A percentile compares a stretch with the other conserved stretches of the same genome.
Conservation (phyloP, 2,113 vertebrate species). For the Ursus arctos region DNA sequence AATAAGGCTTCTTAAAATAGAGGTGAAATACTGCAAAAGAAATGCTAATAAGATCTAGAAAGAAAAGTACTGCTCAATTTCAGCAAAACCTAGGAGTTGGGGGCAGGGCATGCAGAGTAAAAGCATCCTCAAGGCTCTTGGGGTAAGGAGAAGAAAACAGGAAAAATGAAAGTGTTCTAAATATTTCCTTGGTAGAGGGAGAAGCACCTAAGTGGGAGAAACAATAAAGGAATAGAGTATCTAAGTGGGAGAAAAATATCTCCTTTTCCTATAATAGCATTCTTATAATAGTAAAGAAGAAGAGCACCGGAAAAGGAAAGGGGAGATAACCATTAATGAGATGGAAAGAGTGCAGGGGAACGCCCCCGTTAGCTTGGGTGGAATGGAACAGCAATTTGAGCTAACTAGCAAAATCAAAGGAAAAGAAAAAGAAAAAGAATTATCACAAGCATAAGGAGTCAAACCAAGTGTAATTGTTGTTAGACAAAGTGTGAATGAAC, state of each 20-base stretch:
- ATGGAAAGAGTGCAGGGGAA: not conserved
- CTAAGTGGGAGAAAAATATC: not conserved
- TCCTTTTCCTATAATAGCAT: not conserved
- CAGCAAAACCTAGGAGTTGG: constrained; percentile 29
- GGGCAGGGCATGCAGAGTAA: not conserved
- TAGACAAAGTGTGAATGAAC: not conserved
- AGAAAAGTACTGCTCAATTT: constrained; percentile 47
- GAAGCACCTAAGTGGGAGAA: not conserved
- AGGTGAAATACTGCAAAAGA: constrained; percentile 24
- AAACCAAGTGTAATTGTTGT: not conserved
- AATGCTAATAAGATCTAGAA: constrained; percentile 51
- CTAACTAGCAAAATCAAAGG: not conserved
- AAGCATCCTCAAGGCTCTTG: not conserved
- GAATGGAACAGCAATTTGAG: not conserved
- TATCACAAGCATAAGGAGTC: not conserved
- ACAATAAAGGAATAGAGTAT: not conserved
- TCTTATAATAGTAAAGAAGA: not conserved
- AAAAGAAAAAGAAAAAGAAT: not conserved
- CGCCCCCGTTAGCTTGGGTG: not conserved
- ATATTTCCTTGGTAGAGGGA: not conserved
- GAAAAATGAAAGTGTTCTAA: not conserved
- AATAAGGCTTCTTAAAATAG: constrained; percentile 61
- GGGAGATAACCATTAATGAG: too few relatives aligned
- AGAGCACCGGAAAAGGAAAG: not conserved
- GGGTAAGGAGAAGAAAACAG: not conserved